phyloP scores from a whole-genome alignment of 2,113 vertebrate species.

The Oryzias celebensis region DNA sequence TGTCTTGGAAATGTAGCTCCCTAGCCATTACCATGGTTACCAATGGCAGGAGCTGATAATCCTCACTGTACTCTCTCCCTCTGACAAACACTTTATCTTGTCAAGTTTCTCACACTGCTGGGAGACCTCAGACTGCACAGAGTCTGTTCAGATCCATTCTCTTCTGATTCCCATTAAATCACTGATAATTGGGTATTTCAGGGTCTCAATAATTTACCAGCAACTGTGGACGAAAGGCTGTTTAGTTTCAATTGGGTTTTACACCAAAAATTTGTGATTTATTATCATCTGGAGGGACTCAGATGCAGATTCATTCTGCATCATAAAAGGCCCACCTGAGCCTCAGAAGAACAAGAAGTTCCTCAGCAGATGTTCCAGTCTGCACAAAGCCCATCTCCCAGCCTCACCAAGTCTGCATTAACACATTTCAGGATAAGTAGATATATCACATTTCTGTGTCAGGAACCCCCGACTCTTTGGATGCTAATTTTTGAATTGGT shows the following conservation, averaged over 20 bases:
- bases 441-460: background rate
- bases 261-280: background rate
- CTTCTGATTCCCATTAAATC: background rate
- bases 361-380: background rate
- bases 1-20: slow-evolving; percentile 53
- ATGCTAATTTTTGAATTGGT: too few relatives aligned
- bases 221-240: too few relatives aligned
- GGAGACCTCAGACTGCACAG: slow-evolving; percentile 14
- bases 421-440: background rate
- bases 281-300: too few relatives aligned
- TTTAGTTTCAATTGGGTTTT: background rate
- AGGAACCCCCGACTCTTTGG: too few relatives aligned
- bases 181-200: too few relatives aligned
- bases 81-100: slow-evolving; percentile 37
- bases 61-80: slow-evolving; percentile 38
- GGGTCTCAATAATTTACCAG: too few relatives aligned
- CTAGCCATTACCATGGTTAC: slow-evolving; percentile 65
- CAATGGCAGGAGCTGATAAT: slow-evolving; percentile 52
- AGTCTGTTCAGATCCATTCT: slow-evolving; percentile 10
- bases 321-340: too few relatives aligned
- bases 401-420: background rate
- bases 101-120: slow-evolving; percentile 62
- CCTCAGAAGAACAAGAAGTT: background rate
- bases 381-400: background rate
- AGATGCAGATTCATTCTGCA: background rate